A percentile compares a stretch with the other conserved stretches of the same genome.
Conservation (phyloP, 1,140 invertebrate species). For the Nasonia vitripennis region DNA sequence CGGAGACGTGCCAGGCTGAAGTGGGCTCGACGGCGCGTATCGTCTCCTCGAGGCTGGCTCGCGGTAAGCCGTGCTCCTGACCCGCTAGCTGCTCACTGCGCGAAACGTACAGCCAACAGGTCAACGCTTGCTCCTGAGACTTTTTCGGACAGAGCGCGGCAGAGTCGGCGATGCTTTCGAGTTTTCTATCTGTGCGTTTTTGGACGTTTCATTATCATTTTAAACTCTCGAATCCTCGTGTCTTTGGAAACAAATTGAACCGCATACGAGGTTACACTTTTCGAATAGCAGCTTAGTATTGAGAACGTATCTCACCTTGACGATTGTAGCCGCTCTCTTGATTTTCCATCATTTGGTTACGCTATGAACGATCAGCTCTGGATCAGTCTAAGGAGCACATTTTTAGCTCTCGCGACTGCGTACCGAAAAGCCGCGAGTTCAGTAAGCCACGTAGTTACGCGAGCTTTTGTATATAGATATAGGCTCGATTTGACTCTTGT, state of each 20-base stretch:
- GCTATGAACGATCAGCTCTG: background rate
- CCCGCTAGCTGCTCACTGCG: slow-evolving; percentile 49
- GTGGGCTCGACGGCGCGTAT: slow-evolving; percentile 63
- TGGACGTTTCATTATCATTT: background rate
- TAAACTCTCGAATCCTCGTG: no score
- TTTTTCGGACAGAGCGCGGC: background rate
- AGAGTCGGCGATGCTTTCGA: slow-evolving; percentile 30
- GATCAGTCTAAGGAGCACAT: slow-evolving; percentile 41
- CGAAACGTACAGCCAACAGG: slow-evolving; percentile 70
- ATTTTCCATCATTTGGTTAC: slow-evolving; percentile 49
- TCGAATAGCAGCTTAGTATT: no score
- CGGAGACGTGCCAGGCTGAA: slow-evolving; percentile 67
- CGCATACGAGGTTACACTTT: no score
- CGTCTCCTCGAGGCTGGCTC: slow-evolving; percentile 65
- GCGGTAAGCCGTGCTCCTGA: slow-evolving; percentile 54
- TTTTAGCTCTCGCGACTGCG: slow-evolving; percentile 41
- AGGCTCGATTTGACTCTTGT: background rate
- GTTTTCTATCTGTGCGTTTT: background rate
- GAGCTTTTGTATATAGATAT: background rate
- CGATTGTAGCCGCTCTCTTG: slow-evolving; percentile 33
- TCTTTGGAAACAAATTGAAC: no score
- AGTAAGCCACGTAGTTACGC: slow-evolving; percentile 21
- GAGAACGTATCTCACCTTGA: slow-evolving; percentile 20
- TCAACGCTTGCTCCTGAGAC: slow-evolving; percentile 52
- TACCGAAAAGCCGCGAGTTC: slow-evolving; percentile 48